Evolutionary conservation across 2,888 invertebrate genomes (phyloP).

Genomic region (Cheilosia vulpina): DNA sequence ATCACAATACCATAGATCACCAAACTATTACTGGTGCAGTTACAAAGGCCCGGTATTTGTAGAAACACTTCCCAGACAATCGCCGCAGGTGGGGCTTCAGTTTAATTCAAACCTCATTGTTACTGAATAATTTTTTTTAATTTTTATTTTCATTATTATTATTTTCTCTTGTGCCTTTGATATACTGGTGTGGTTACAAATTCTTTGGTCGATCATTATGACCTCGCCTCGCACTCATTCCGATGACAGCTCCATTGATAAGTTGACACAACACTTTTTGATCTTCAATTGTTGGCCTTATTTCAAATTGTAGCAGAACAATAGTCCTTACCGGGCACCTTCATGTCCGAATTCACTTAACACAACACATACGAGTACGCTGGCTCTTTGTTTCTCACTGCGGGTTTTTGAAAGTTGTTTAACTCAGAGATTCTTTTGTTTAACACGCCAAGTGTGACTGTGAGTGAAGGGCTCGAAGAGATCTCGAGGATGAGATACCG

Average conservation of each 20-base stretch:
- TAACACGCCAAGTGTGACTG: slow-evolving; percentile 10
- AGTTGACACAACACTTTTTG: slow-evolving; percentile 30
- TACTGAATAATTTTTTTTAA: slow-evolving; percentile 47
- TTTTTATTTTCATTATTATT: slow-evolving; percentile 12
- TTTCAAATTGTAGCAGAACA: slow-evolving; percentile 6
- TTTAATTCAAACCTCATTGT: slow-evolving; percentile 69
- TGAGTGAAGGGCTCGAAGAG: slow-evolving; percentile 42
- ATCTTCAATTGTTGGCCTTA: slow-evolving; percentile 20
- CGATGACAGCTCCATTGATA: slow-evolving; percentile 61
- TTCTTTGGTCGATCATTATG: slow-evolving; percentile 18
- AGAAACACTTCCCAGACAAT: slow-evolving; percentile 23
- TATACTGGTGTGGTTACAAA: slow-evolving; percentile 2
- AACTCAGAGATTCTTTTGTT: slow-evolving; percentile 47
- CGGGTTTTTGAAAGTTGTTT: slow-evolving; percentile 35
- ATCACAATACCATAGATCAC: slow-evolving; percentile 70
- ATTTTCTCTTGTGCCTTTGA: slow-evolving; percentile 23
- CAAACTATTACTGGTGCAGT: slow-evolving; percentile 64
- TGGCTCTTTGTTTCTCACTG: slow-evolving; percentile 3
- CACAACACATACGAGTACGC: not conserved
- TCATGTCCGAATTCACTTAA: slow-evolving; percentile 45
- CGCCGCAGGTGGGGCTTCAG: slow-evolving; percentile 40
- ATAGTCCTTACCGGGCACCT: slow-evolving; percentile 9
- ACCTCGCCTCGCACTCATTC: slow-evolving; percentile 2
- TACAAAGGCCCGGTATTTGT: slow-evolving; percentile 27
- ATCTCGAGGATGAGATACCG: slow-evolving; percentile 60